phyloP scores from a whole-genome alignment of 2,113 vertebrate species.

The Calyptomena viridis region DNA sequence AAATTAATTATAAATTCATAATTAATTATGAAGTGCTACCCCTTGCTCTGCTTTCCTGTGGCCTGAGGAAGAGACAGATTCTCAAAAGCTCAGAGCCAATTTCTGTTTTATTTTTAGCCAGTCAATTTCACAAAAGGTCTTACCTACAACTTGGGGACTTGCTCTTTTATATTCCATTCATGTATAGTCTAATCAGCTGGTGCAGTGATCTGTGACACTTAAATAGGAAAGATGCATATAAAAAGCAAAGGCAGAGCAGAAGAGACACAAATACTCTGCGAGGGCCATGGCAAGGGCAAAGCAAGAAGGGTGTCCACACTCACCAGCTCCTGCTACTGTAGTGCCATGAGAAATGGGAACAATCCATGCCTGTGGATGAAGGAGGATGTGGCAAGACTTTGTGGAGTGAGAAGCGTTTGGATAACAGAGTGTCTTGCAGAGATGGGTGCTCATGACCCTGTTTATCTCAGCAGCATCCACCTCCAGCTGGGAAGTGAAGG shows the following conservation, averaged over 20 bases:
- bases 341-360: neutral
- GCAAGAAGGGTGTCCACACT: neutral
- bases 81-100: constrained; percentile 61
- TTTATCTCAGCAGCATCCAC: neutral
- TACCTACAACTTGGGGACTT: constrained; percentile 45
- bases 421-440: neutral
- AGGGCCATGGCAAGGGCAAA: constrained; percentile 25
- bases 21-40: constrained; percentile 68
- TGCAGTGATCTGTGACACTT: constrained; percentile 66
- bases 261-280: neutral
- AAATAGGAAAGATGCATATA: constrained; percentile 55
- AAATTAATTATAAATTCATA: constrained; percentile 66
- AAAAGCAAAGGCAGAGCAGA: constrained; percentile 45
- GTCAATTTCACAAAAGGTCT: constrained; percentile 66
- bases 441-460: neutral
- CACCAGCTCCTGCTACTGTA: neutral
- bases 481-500: neutral
- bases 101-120: constrained; percentile 70
- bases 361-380: rapidly evolving
- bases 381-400: neutral
- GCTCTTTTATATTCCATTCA: constrained; percentile 48
- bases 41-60: constrained; percentile 47
- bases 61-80: constrained; percentile 46
- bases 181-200: constrained; percentile 60
- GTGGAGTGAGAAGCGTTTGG: neutral